A percentile compares a stretch with the other conserved stretches of the same genome.
These are phyloP conservation scores for Zaprionus lineosus DNA, from an alignment of 2,888 invertebrate genomes.

Conservation along the genomic window DNA sequence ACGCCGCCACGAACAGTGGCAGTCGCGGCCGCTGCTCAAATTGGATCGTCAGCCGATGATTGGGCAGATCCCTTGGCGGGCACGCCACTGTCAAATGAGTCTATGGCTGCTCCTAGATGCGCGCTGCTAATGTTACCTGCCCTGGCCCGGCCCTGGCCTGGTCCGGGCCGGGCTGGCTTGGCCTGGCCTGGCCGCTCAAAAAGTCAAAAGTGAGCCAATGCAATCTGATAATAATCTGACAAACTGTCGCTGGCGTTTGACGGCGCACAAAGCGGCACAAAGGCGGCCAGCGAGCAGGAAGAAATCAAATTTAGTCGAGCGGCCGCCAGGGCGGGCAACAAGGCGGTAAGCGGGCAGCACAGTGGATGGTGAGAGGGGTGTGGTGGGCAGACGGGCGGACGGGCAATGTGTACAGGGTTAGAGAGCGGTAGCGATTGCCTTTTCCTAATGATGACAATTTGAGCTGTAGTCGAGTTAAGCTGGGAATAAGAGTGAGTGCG, in stretches of 20 bases:
- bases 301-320: constrained; percentile 72
- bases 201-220: constrained; percentile 79
- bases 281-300: constrained; percentile 68
- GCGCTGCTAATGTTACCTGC: constrained; percentile 49
- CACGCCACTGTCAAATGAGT: constrained; percentile 47
- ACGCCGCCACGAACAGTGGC: too few species aligned
- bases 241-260: constrained; percentile 81
- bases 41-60: constrained; percentile 53
- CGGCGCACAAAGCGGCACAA: constrained; percentile 70
- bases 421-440: constrained; percentile 74
- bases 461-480: constrained; percentile 49
- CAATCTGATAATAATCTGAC: constrained; percentile 81
- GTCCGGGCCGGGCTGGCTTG: constrained; percentile 53
- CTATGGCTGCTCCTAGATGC: constrained; percentile 2
- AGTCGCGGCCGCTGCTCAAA: constrained; percentile 63
- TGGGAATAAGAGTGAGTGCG: neutral
- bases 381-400: neutral
- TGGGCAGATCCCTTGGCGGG: constrained; percentile 45
- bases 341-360: constrained; percentile 10
- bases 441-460: constrained; percentile 81
- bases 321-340: constrained; percentile 25
- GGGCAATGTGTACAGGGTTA: constrained; percentile 18
- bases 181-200: constrained; percentile 57
- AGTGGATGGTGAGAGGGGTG: constrained; percentile 1
- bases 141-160: constrained; percentile 52